A percentile compares a stretch with the other conserved stretches of the same genome.
Conservation (phyloP, 1,140 invertebrate species). For the Armadillidium nasatum region DNA sequence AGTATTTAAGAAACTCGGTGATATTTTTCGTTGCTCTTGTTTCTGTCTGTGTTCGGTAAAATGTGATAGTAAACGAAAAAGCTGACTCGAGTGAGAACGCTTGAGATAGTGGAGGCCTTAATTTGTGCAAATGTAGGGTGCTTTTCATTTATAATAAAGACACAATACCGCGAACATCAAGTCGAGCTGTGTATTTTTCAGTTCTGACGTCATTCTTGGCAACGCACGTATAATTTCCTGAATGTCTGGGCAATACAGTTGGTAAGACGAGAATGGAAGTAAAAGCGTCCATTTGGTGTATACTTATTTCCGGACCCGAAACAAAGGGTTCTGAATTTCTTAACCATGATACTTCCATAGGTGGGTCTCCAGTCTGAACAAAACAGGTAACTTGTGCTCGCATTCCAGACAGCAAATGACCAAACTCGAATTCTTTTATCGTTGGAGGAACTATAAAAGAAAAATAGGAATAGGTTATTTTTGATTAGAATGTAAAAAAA, state of each 20-base stretch:
- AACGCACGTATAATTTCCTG: conserved; percentile 71
- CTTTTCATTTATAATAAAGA: neutral
- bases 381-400: conserved; percentile 72
- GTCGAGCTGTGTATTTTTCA: conserved; percentile 57
- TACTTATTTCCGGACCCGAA: conserved; percentile 54
- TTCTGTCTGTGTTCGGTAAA: no score
- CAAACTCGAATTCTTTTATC: conserved; percentile 52
- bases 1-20: no score
- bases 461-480: neutral
- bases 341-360: conserved; percentile 73
- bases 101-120: neutral
- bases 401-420: conserved; percentile 51
- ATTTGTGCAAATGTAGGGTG: neutral
- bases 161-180: conserved; percentile 48
- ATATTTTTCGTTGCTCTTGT: no score
- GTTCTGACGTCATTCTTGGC: conserved; percentile 63
- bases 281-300: conserved; percentile 72
- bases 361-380: conserved; percentile 88
- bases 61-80: no score
- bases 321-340: conserved; percentile 63
- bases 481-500: no score
- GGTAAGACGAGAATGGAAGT: conserved; percentile 83
- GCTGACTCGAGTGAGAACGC: no score
- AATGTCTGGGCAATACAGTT: conserved; percentile 70
- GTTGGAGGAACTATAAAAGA: conserved; percentile 51